Percentiles rank a stretch among this genome's conserved stretches.
Conservation (phyloP, 2,113 vertebrate species). For the Ictidomys tridecemlineatus region DNA sequence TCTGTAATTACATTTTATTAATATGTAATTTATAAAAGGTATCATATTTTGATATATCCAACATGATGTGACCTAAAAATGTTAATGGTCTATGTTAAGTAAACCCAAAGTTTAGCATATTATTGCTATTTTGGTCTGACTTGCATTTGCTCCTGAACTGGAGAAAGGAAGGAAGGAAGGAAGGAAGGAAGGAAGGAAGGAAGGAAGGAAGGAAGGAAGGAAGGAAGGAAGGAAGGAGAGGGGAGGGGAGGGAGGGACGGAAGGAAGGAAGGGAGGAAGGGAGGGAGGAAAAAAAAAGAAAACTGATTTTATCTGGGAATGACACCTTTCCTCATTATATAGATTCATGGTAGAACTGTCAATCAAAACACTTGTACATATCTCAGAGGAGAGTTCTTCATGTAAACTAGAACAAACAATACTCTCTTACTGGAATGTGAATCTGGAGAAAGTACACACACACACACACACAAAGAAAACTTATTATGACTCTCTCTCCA, state of each 20-base stretch:
- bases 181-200: no score
- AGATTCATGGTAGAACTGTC: background rate
- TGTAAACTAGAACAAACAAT: background rate
- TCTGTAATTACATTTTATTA: background rate
- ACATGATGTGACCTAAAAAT: background rate
- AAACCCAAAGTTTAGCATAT: background rate
- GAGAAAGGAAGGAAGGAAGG: background rate
- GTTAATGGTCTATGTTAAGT: background rate
- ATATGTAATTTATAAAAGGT: background rate
- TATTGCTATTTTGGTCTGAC: background rate
- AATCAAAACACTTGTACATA: background rate
- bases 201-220: no score
- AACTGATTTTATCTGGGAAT: background rate
- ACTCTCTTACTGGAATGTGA: background rate
- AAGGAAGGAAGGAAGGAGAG: no score
- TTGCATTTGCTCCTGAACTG: background rate
- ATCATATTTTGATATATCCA: background rate
- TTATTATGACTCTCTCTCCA: background rate
- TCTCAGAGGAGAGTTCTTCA: background rate
- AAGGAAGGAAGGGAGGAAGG: background rate
- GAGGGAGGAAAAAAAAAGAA: no score
- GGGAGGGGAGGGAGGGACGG: background rate
- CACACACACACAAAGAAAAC: background rate
- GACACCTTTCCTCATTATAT: background rate
- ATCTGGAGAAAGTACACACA: background rate